phyloP scores from a whole-genome alignment of 2,113 vertebrate genomes.

The Patagioenas fasciata region DNA sequence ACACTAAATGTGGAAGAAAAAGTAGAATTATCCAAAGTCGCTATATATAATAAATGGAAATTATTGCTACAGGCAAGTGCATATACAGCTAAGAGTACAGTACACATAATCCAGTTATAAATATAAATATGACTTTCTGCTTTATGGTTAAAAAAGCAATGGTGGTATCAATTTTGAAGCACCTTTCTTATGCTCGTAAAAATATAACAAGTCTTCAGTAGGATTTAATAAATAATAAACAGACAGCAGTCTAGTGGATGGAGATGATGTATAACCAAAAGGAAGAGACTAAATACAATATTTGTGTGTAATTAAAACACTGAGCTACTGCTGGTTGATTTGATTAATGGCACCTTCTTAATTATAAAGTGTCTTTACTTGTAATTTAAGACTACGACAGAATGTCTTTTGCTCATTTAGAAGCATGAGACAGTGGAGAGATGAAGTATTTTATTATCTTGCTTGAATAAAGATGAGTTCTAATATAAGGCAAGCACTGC shows the following conservation, averaged over 20 bases:
- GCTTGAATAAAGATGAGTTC: slow-evolving; percentile 59
- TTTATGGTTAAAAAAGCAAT: slow-evolving; percentile 59
- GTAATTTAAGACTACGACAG: slow-evolving; percentile 54
- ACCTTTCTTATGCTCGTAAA: slow-evolving; percentile 58
- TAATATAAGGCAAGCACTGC: not conserved
- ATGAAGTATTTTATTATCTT: slow-evolving; percentile 56
- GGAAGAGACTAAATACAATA: slow-evolving; percentile 62
- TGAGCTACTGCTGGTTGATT: slow-evolving; percentile 58
- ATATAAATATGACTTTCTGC: slow-evolving; percentile 59
- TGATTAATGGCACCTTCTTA: slow-evolving; percentile 69
- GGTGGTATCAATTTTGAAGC: slow-evolving; percentile 60
- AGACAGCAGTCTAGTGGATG: slow-evolving; percentile 57
- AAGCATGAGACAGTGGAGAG: slow-evolving; percentile 41
- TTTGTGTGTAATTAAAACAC: slow-evolving; percentile 68
- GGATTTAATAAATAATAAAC: slow-evolving; percentile 70
- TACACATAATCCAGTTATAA: slow-evolving; percentile 59
- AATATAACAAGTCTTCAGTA: slow-evolving; percentile 49
- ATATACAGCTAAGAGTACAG: slow-evolving; percentile 9
- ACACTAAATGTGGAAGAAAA: not conserved
- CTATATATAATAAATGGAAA: slow-evolving; percentile 58
- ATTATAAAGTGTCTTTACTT: slow-evolving; percentile 67
- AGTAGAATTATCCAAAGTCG: slow-evolving; percentile 40
- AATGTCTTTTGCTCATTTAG: slow-evolving; percentile 45
- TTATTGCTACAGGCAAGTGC: slow-evolving; percentile 45
- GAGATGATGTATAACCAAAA: slow-evolving; percentile 68